Conservation (phyloP, 64 coral and sea anemone species). For the Montipora efflorescens region DNA sequence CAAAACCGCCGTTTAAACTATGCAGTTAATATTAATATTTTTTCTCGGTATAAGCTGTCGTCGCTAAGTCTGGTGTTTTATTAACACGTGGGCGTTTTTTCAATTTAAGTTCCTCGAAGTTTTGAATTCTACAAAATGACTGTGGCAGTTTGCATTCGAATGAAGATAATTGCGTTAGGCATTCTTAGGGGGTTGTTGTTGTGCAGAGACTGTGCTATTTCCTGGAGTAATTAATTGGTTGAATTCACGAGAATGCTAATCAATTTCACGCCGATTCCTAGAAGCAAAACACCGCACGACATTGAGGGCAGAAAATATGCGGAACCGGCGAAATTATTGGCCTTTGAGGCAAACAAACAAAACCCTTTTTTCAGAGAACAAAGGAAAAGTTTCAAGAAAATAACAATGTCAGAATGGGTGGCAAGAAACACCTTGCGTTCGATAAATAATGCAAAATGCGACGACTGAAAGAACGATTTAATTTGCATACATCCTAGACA, state of each 20-base stretch:
- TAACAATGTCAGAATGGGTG: not conserved
- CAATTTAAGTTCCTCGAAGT: not conserved
- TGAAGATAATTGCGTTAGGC: not conserved
- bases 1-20: not conserved
- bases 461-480: not conserved
- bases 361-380: not conserved
- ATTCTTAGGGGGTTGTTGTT: not conserved
- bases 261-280: not conserved
- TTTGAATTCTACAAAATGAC: not conserved
- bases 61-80: conserved; percentile 1
- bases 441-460: conserved; percentile 55
- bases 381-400: not conserved
- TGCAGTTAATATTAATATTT: not conserved
- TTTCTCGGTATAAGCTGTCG: not conserved
- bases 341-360: not conserved
- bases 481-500: conserved; percentile 92
- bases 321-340: not conserved
- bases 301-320: not conserved
- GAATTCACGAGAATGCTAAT: not conserved
- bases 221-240: conserved; percentile 15
- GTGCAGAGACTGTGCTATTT: not conserved
- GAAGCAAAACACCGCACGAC: not conserved
- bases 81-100: conserved; percentile 9
- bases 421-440: conserved; percentile 36
- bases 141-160: not conserved